Evolutionary conservation across 2,888 invertebrate species (phyloP).

Genomic region (Stenodema calcarata): DNA sequence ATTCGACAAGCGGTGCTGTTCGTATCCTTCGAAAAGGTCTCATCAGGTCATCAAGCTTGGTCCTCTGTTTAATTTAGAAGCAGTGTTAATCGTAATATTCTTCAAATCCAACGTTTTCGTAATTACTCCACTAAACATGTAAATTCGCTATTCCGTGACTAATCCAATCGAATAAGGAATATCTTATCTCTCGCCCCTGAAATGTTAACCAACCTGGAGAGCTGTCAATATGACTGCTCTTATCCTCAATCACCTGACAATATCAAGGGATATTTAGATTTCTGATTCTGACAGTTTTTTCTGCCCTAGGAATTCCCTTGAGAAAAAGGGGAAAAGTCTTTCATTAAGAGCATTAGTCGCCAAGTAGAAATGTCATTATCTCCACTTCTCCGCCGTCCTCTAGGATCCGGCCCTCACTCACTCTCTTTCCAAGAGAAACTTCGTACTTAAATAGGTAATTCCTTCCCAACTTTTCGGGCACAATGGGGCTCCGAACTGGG

Average conservation of each 20-base stretch:
- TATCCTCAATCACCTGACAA: neutral
- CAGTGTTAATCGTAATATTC: too few relatives aligned
- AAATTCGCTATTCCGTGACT: too few relatives aligned
- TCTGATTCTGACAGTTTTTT: neutral
- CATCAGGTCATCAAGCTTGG: too few relatives aligned
- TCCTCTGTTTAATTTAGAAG: too few relatives aligned
- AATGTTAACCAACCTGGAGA: too few relatives aligned
- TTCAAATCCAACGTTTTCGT: too few relatives aligned
- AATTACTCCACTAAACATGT: too few relatives aligned
- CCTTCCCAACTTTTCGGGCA: neutral
- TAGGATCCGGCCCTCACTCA: neutral
- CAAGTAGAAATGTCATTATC: conserved; percentile 7
- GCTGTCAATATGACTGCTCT: neutral
- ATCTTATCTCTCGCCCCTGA: too few relatives aligned
- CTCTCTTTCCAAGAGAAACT: neutral
- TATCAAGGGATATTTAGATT: neutral
- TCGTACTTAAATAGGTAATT: conserved; percentile 17
- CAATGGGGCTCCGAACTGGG: neutral
- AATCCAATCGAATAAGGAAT: too few relatives aligned
- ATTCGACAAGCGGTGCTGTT: too few relatives aligned
- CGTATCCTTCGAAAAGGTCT: too few relatives aligned
- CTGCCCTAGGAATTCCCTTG: neutral
- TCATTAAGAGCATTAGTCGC: neutral
- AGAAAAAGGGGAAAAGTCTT: neutral
- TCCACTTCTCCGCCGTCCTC: neutral